phyloP scores from a whole-genome alignment of 2,797 vertebrate genomes.

The Diglossa cyanea region DNA sequence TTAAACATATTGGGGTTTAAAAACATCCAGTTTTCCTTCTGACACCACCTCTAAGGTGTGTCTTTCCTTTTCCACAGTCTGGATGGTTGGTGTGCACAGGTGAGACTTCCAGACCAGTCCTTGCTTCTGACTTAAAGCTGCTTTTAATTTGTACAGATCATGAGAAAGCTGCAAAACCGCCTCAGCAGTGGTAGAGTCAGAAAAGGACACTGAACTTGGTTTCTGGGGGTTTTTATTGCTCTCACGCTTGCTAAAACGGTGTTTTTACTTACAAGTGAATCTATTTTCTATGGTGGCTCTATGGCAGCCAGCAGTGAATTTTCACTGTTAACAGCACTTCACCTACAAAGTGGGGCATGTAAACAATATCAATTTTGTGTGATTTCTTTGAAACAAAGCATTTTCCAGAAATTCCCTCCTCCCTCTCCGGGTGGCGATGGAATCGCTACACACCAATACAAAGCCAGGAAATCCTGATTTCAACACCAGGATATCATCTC shows the following conservation, averaged over 20 bases:
- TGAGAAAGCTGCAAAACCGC: not conserved
- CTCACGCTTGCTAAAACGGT: not conserved
- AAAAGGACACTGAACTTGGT: not conserved
- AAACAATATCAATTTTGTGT: not conserved
- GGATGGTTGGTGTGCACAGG: not conserved
- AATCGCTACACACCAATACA: accelerated
- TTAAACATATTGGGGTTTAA: accelerated
- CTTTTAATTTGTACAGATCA: not conserved
- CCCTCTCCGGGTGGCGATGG: accelerated
- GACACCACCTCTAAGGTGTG: not conserved
- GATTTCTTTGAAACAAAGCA: not conserved
- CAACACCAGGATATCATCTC: not conserved
- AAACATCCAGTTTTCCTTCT: not conserved
- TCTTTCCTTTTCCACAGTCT: not conserved
- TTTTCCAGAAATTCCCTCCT: not conserved
- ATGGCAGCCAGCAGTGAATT: not conserved
- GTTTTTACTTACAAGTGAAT: not conserved
- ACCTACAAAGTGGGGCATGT: not conserved
- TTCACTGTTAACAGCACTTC: not conserved
- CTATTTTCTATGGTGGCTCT: not conserved
- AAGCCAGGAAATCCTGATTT: not conserved
- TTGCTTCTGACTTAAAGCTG: not conserved
- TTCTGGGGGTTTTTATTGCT: not conserved
- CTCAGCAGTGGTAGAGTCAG: accelerated
- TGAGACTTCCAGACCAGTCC: not conserved